These are phyloP conservation scores for Myiopsitta monachus DNA, from an alignment of 2,113 vertebrate species.

Conservation along the genomic window DNA sequence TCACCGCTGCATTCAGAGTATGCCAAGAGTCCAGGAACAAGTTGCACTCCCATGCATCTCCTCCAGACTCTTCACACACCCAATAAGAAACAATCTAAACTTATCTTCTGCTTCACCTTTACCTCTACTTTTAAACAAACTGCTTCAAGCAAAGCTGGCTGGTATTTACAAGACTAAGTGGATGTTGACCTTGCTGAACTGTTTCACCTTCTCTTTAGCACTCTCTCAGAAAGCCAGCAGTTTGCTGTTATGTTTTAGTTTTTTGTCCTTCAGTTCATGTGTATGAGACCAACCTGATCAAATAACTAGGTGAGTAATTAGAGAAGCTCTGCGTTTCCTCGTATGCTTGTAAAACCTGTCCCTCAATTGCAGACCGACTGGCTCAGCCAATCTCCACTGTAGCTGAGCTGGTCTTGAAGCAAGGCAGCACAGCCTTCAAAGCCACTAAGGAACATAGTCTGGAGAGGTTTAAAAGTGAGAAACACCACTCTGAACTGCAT, in stretches of 20 bases:
- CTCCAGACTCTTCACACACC: neutral
- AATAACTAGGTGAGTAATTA: neutral
- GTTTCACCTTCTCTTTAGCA: neutral
- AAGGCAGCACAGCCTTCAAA: neutral
- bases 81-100: neutral
- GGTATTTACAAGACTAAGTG: neutral
- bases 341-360: neutral
- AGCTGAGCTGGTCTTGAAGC: accelerated
- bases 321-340: neutral
- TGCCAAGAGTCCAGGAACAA: accelerated
- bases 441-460: neutral
- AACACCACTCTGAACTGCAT: neutral
- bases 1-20: neutral
- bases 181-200: neutral
- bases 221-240: neutral
- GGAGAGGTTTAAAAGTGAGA: neutral
- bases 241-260: neutral
- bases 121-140: neutral
- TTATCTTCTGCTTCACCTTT: neutral
- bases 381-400: neutral
- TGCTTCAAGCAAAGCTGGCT: neutral
- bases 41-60: accelerated
- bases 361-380: neutral
- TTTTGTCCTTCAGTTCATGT: neutral
- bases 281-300: neutral